phyloP scores from a whole-genome alignment of 1,140 invertebrate genomes.

The Telenomus remus region DNA sequence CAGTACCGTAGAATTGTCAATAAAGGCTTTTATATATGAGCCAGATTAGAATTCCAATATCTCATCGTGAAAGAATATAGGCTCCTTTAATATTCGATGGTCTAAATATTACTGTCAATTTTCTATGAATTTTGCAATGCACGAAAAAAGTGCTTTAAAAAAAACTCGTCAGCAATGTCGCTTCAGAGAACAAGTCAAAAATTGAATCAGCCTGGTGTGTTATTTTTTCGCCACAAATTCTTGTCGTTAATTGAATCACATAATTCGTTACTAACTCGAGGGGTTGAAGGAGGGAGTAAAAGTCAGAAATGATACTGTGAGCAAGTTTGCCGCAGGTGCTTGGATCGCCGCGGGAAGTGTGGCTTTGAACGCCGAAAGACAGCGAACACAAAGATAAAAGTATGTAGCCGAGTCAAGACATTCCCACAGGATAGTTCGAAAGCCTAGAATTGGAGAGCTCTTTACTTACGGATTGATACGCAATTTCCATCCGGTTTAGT shows the following conservation, averaged over 20 bases:
- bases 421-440: conserved; percentile 65
- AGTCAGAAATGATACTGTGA: conserved; percentile 32
- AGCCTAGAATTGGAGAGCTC: conserved; percentile 61
- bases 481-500: conserved; percentile 70
- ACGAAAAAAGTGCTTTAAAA: not conserved
- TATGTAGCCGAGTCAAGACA: conserved; percentile 55
- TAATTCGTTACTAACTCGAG: too few relatives aligned
- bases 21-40: conserved; percentile 46
- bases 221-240: too few relatives aligned
- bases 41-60: conserved; percentile 52
- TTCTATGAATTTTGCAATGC: not conserved
- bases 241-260: too few relatives aligned
- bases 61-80: conserved; percentile 36
- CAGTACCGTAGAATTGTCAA: conserved; percentile 40
- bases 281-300: conserved; percentile 16
- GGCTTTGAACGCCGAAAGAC: conserved; percentile 45
- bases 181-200: too few relatives aligned
- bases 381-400: conserved; percentile 53
- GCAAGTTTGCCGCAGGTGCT: conserved; percentile 16
- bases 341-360: conserved; percentile 34
- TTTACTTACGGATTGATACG: conserved; percentile 71
- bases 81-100: conserved; percentile 28
- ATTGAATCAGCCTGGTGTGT: too few relatives aligned
- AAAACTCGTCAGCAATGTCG: too few relatives aligned
- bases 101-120: conserved; percentile 17